Conservation (phyloP, 35 echinoderm and acorn worm genomes). For the Amphiura filiformis region DNA sequence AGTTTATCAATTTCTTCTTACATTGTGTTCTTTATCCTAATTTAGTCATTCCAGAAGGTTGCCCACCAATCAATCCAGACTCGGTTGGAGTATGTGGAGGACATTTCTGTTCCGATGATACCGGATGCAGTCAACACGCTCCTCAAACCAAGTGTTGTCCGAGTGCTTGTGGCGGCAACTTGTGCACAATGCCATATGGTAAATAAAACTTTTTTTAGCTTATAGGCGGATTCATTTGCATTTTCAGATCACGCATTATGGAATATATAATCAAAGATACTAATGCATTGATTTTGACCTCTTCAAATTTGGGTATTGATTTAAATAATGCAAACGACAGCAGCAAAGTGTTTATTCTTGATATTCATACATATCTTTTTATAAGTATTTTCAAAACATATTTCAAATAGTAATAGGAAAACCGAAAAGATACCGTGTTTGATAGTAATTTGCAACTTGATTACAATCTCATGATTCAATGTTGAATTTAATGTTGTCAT, state of each 20-base stretch:
- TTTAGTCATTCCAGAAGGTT: background rate
- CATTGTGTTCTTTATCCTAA: too few relatives aligned
- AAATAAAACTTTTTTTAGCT: too few relatives aligned
- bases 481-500: background rate
- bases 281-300: background rate
- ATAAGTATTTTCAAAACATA: too few relatives aligned
- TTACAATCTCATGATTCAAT: too few relatives aligned
- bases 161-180: conserved; percentile 20
- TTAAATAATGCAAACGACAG: too few relatives aligned
- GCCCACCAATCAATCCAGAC: conserved; percentile 18
- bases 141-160: conserved; percentile 39
- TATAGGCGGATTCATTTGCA: background rate
- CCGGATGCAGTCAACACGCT: background rate
- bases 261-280: background rate
- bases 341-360: too few relatives aligned
- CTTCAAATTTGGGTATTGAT: background rate
- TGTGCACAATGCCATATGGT: background rate
- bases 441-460: background rate
- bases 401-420: too few relatives aligned
- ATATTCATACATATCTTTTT: too few relatives aligned
- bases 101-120: background rate
- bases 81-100: background rate
- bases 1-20: too few relatives aligned
- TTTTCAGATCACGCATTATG: background rate
- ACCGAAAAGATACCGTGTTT: too few relatives aligned